Conservation (phyloP, 2,113 vertebrate species). For the Tinamus guttatus region DNA sequence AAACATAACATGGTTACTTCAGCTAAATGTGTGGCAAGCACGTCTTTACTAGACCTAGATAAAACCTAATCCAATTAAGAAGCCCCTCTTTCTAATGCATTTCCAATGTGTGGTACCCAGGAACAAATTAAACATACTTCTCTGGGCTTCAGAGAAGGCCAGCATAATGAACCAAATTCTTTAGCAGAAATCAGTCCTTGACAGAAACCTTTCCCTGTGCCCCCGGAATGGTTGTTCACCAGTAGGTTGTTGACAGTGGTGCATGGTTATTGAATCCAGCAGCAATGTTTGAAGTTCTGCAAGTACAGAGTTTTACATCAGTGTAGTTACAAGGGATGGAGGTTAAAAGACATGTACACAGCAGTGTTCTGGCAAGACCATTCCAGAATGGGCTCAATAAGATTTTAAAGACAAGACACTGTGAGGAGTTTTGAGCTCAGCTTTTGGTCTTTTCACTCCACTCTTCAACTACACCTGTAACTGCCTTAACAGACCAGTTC, state of each 20-base stretch:
- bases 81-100: neutral
- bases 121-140: fast-evolving
- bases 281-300: neutral
- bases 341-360: fast-evolving
- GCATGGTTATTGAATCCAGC: fast-evolving
- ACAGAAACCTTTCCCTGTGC: fast-evolving
- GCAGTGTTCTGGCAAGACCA: fast-evolving
- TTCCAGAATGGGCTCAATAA: fast-evolving
- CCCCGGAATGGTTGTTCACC: neutral
- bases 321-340: fast-evolving
- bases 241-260: neutral
- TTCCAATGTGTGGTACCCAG: fast-evolving
- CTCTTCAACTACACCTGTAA: neutral
- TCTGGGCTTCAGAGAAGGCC: neutral
- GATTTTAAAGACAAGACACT: neutral
- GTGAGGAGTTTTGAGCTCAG: neutral
- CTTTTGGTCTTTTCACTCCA: neutral
- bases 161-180: neutral
- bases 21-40: neutral
- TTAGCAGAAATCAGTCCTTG: fast-evolving
- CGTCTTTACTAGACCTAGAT: neutral
- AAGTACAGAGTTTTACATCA: neutral
- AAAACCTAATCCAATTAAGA: neutral
- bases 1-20: neutral
- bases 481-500: neutral